Conservation (phyloP, 2,888 invertebrate genomes). For the Sphaerophoria rueppellii region DNA sequence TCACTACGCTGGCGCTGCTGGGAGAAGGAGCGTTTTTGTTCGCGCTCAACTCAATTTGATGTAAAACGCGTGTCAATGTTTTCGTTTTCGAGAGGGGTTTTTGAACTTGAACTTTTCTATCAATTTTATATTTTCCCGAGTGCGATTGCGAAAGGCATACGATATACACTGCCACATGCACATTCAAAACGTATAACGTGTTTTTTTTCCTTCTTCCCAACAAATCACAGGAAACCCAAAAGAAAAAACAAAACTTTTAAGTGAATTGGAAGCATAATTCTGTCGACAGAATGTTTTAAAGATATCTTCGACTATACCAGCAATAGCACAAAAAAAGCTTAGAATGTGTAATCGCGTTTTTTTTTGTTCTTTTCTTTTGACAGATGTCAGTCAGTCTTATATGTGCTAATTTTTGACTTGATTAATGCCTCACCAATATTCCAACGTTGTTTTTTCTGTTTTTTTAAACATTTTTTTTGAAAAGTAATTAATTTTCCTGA, state of each 20-base stretch:
- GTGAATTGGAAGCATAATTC: constrained; percentile 65
- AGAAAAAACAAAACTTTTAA: constrained; percentile 35
- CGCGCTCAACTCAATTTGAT: constrained; percentile 34
- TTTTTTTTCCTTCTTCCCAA: constrained; percentile 10
- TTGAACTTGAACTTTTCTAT: constrained; percentile 71
- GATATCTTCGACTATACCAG: neutral
- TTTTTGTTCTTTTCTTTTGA: constrained; percentile 36
- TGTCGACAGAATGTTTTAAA: constrained; percentile 71
- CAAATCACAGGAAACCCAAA: constrained; percentile 17
- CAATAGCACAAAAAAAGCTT: neutral
- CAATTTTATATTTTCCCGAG: neutral
- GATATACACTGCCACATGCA: neutral
- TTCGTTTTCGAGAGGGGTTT: constrained; percentile 59
- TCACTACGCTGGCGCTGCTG: neutral
- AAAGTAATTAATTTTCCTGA: constrained; percentile 41
- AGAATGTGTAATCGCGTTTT: constrained; percentile 11
- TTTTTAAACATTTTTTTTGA: neutral
- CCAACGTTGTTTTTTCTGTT: neutral
- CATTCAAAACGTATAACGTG: constrained; percentile 31
- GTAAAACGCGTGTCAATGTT: constrained; percentile 64
- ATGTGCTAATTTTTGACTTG: constrained; percentile 33
- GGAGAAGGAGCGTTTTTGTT: neutral
- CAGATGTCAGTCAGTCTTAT: constrained; percentile 49
- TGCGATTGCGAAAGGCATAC: neutral
- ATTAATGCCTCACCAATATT: constrained; percentile 25